phyloP scores from a whole-genome alignment of 2,113 vertebrate genomes.

The Coreoperca whiteheadi region DNA sequence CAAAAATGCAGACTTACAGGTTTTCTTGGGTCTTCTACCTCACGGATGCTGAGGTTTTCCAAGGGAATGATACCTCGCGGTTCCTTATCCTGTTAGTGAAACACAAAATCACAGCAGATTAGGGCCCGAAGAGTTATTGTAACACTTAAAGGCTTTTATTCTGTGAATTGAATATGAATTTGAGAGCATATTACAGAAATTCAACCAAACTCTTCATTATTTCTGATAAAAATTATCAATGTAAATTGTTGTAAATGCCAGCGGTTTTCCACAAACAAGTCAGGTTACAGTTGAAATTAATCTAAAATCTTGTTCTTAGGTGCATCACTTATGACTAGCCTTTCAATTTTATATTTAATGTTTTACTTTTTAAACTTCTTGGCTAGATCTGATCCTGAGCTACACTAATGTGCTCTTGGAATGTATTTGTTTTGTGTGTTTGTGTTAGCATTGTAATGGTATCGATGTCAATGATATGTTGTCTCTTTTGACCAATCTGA shows the following conservation, averaged over 20 bases:
- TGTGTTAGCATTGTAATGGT: background rate
- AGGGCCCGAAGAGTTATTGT: background rate
- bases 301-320: background rate
- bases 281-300: background rate
- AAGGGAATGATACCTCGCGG: constrained; percentile 89
- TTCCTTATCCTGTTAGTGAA: constrained; percentile 83
- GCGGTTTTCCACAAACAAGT: background rate
- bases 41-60: constrained; percentile 94
- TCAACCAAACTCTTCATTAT: background rate
- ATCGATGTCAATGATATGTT: background rate
- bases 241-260: background rate
- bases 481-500: constrained; percentile 3
- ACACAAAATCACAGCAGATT: constrained; percentile 25
- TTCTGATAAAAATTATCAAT: background rate
- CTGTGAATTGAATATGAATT: background rate
- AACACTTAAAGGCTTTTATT: background rate
- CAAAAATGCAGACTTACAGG: constrained; percentile 66
- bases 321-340: background rate
- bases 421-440: background rate
- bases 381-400: background rate
- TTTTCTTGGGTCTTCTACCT: constrained; percentile 91
- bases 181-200: background rate
- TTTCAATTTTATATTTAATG: background rate
- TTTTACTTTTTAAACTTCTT: background rate
- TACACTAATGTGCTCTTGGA: background rate